phyloP scores from a whole-genome alignment of 1,140 invertebrate genomes.

The Pachypsylla venusta region DNA sequence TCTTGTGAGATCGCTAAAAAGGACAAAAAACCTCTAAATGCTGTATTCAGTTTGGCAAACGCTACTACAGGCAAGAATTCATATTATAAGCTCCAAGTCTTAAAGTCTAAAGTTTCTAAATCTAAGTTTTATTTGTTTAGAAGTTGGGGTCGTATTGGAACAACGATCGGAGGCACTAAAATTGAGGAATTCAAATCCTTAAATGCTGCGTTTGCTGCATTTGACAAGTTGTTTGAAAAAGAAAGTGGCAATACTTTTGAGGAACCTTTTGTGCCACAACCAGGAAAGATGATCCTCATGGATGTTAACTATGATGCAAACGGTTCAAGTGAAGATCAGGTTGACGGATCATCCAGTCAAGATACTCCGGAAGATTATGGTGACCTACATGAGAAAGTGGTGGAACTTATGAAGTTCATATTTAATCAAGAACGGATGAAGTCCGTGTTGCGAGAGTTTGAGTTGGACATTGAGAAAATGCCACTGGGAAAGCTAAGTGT shows the following conservation, averaged over 20 bases:
- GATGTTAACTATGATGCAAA: constrained; percentile 72
- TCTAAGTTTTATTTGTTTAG: constrained; percentile 37
- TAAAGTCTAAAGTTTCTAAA: constrained; percentile 54
- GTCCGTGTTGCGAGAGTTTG: constrained; percentile 17
- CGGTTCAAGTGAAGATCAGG: neutral
- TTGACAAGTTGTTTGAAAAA: constrained; percentile 56
- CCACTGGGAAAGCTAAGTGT: constrained; percentile 90
- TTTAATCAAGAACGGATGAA: neutral
- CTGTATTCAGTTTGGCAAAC: constrained; percentile 70
- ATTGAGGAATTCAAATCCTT: constrained; percentile 40
- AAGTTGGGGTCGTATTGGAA: constrained; percentile 92
- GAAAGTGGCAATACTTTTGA: constrained; percentile 74
- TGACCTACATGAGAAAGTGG: neutral
- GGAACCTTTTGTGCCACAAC: constrained; percentile 59
- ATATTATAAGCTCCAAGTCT: constrained; percentile 86
- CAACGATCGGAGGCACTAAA: constrained; percentile 72
- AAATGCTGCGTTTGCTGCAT: constrained; percentile 45
- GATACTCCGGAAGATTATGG: no score
- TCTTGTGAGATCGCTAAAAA: constrained; percentile 61
- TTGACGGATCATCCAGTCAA: neutral
- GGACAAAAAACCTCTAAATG: constrained; percentile 49
- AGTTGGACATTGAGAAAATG: constrained; percentile 93
- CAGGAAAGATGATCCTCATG: constrained; percentile 70
- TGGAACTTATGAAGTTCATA: neutral
- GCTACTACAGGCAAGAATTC: constrained; percentile 78